A percentile compares a stretch with the other conserved stretches of the same genome.
These are phyloP conservation scores for Eubasilissa regina DNA, from an alignment of 1,140 invertebrate species.

Conservation along the genomic window DNA sequence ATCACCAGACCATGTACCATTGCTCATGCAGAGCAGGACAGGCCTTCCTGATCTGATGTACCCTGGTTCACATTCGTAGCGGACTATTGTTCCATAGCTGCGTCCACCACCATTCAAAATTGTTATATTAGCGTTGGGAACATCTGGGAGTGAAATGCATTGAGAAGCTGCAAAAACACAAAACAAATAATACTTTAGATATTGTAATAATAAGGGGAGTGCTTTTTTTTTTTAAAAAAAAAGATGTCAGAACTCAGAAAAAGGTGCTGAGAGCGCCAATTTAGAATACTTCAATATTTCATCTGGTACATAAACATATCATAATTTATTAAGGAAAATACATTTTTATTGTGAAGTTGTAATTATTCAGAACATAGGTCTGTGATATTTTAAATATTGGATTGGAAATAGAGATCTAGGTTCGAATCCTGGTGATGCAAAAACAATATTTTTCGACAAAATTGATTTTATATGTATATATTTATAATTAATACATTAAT, in stretches of 20 bases:
- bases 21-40: slow-evolving; percentile 94
- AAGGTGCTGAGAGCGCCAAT: too few species aligned
- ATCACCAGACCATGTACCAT: slow-evolving; percentile 95
- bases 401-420: too few species aligned
- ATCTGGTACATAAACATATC: background rate
- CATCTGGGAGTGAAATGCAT: slow-evolving; percentile 91
- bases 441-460: too few species aligned
- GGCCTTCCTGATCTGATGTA: slow-evolving; percentile 91
- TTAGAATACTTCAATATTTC: background rate
- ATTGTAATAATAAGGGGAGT: background rate
- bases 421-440: too few species aligned
- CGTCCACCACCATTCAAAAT: slow-evolving; percentile 94
- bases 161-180: slow-evolving; percentile 82
- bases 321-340: too few species aligned
- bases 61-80: slow-evolving; percentile 95
- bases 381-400: too few species aligned
- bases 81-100: slow-evolving; percentile 95
- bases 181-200: background rate
- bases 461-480: too few species aligned
- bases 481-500: too few species aligned
- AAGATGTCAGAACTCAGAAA: too few species aligned
- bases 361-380: too few species aligned
- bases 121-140: slow-evolving; percentile 89
- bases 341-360: too few species aligned
- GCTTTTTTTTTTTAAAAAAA: too few species aligned